Evolutionary conservation across 2,888 invertebrate species (phyloP), one percentile per base, ranked within the genome.

Genomic region (Harpagoxenus sublaevis): DNA sequence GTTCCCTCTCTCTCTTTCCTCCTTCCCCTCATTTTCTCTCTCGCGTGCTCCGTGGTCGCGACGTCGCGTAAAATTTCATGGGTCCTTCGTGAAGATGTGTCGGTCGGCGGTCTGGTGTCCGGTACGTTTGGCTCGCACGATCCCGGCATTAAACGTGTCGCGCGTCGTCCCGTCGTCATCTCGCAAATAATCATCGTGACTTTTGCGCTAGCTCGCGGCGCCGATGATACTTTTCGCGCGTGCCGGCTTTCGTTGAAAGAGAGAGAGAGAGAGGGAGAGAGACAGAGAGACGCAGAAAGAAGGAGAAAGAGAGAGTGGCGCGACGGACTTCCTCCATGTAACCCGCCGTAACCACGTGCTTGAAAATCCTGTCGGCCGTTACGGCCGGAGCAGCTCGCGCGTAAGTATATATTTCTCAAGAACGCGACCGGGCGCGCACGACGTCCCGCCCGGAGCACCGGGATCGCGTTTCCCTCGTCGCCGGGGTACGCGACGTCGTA

Each of bases 321-420:
- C 79, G 74, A 71, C 57, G 35, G 48, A 4, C 23, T 79, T 35
- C 60, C 60, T 60, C 73, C 79, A 81, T 81, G 79, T 71, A 79
- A 71, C 48, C 48, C 73, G 60, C 73, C 71, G 73, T 55, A 81
- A 81, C 79, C 79, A 81, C 79, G 79, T 81, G 79, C 79, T 81
- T 48, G 57, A 70, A 81, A 71, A 81, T 81, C 60, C 39, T 28
- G 39, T 81, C 73, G 73, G 28, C 35, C 78, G 78, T 78, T 68
- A 66, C 53, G 12, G 12, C 31, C 35, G 73, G 57, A 12, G 60
- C 31, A 31, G 35, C 35, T 28, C 70, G 53, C 42, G 55, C 31
- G 78, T 39, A n/a, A 68, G 48, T 39, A 51, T 18, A 6, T 42
- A 35, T 42, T 18, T 6, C 18, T 10, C 10, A n/a, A 42, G 18